Evolutionary conservation across 2,113 vertebrate genomes (phyloP).

Genomic region (Scalopus aquaticus): DNA sequence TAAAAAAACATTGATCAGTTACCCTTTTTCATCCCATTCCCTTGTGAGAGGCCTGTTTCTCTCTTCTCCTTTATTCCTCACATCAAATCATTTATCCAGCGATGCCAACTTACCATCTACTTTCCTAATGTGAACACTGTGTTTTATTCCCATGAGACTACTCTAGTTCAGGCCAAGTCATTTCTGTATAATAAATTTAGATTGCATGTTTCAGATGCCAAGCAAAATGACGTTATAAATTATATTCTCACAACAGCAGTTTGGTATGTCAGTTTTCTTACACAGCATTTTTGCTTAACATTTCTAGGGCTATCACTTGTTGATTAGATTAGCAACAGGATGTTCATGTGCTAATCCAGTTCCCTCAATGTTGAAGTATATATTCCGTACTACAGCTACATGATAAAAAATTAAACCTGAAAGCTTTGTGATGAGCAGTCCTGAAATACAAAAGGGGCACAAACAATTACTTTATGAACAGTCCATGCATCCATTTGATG

Average conservation of each 20-base stretch:
- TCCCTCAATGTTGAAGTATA: neutral
- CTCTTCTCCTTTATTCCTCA: neutral
- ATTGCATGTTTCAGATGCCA: neutral
- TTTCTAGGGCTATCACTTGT: neutral
- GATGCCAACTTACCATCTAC: neutral
- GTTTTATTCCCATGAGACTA: neutral
- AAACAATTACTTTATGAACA: neutral
- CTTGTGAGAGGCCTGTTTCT: neutral
- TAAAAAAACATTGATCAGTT: neutral
- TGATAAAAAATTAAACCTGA: neutral
- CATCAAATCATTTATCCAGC: neutral
- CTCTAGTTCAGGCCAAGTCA: neutral
- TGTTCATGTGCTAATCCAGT: neutral
- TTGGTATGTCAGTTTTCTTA: neutral
- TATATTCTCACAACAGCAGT: neutral
- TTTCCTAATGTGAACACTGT: neutral
- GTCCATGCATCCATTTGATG: neutral
- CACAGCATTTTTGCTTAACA: neutral
- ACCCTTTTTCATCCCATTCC: neutral
- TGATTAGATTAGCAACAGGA: neutral
- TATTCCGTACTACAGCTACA: neutral
- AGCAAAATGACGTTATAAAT: conserved; percentile 1
- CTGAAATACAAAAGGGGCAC: neutral
- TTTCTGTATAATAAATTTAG: neutral
- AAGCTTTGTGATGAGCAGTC: neutral